Evolutionary conservation across 2,113 vertebrate genomes (phyloP), one percentile per base, ranked within the genome.

Genomic region (Amphiprion ocellaris): DNA sequence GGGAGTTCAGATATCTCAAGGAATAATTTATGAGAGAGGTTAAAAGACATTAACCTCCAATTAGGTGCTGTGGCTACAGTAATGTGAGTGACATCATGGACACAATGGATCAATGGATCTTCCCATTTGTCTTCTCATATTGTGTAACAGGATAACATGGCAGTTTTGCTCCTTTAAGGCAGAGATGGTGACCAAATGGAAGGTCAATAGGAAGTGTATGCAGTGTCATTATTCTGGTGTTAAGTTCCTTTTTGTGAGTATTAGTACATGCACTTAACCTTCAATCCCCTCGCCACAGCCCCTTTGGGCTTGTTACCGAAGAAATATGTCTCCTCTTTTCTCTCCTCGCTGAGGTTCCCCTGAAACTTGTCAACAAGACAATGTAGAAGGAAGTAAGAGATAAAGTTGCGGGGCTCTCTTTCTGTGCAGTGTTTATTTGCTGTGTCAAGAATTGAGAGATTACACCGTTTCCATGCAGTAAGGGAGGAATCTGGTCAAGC

Each of bases 381-480:
- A 94, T 94, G 92, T 81, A 60, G 88, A 93, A 94, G 95, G 95
- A 95, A 95, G 94, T 83, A 61, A 89, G 92, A 92, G 94, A 95
- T 95, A 94, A 92, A 92, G 94, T 95, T 95, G 92, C 94, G 53
- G 10, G 84, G 68, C 67, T 92, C 79, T 90, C 84, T 86, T 89
- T 93, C 84, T 90, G 88, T 68, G 65, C 73, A 65, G 81, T 95
- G 95, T 95, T 95, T 95, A 94, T 95, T 95, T 95, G 94, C 94
- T 93, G 91, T 95, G 94, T 95, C 94, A 95, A 92, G 93, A 90
- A 94, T 93, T 94, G 94, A 95, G 95, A 95, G 94, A 95, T 95
- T 95, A 94, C 94, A 94, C 91, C 86, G 89, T 92, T 94, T 93
- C 91, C 89, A 90, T 87, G 92, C 88, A 82, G 85, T 81, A 79